Evolutionary conservation across 92 coral and sea anemone genomes (phyloP), one percentile per base, ranked within the genome.

Genomic region (Siderastrea radians): DNA sequence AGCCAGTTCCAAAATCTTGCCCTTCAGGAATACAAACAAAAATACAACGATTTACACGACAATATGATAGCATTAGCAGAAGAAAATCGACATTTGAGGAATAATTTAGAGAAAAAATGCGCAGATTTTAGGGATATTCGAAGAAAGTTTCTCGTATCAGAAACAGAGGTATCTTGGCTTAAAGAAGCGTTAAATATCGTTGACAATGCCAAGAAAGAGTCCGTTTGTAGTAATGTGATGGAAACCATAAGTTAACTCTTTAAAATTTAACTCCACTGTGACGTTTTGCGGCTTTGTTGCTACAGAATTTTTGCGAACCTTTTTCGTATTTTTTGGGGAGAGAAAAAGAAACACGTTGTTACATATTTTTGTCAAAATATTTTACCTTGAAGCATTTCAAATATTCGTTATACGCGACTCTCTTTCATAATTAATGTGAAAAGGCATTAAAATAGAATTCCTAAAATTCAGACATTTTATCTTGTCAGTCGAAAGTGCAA

Each of bases 161-260:
- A 94, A 79, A 95, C 98, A 3, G 98, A 97, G 63, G 94, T 91
- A 4, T 90, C 79, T 3, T 97, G 99, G 98, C 84, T 97, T 46
- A 90, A 96, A 84, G 96, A 97, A 63, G 99, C 99, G 16, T 78
- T 97, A 66, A 85, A 87, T 50, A 86, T 95, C 67, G 93, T 93
- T 8, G 87, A 90, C 5, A 80, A 52, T 16, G 63, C 86, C 16
- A 89, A 75, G 46, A 88, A 73, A 75, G 78, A 74, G 59, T 46
- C 90, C 17, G 26, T 67, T 3, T 77, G 89, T 5, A 86, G 84
- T 3, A 79, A 78, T 17, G 53, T 65, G 19, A 53, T 84, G 64
- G 64, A 83, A 72, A 43, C 50, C 19, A 44, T n/a, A 1, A 57
- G 77, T 82, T 58, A 70, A 81, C 44, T 53, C 8, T 44, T 26